Evolutionary conservation across 2,797 vertebrate genomes (phyloP), one percentile per base, ranked within the genome.

Genomic region (Poeciliopsis paucimaculata): DNA sequence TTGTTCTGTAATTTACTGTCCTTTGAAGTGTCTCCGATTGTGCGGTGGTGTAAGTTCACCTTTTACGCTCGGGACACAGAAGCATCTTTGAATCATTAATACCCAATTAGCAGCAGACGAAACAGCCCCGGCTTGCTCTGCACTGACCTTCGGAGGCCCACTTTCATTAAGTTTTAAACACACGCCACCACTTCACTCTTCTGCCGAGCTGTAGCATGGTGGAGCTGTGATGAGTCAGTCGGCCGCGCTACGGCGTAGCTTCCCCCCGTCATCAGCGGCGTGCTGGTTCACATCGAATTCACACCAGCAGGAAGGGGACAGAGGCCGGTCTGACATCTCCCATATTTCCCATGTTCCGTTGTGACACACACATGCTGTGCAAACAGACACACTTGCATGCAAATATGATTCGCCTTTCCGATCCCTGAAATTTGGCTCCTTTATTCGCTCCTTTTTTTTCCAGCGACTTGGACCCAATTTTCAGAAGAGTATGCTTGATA

Each of bases 41-140:
- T 45, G 68, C 55, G 10, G 60, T 36, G 10, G 36, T 71, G 57
- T 82, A 77, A 72, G 75, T 82, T 51, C 75, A 85, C 83, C 83
- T 91, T 62, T 62, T 76, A 80, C 12, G 20, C 77, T 68, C 78
- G 78, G 87, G 86, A 90, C 80, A 70, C 75, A 49, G 72, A 78
- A 55, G 72, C 78, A 77, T 89, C 83, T 91, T 90, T 93, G 84
- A 95, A 94, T 95, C 88, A 92, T 95, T 94, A 93, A 95, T 94
- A 86, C 75, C 34, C 90, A 90, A 93, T 95, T 93, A 94, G 91
- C 78, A 76, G 81, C 87, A 86, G 92, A 92, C 53, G 73, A 92
- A 92, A 88, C 77, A 90, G 84, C 77, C 84, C 90, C 84, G 26
- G 82, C 82, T 87, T 79, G 79, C 90, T 84, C 80, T 1, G 55